Base-by-base conservation (phyloP, 2,888 invertebrate genomes). In the Laspeyria flexula region DNA sequence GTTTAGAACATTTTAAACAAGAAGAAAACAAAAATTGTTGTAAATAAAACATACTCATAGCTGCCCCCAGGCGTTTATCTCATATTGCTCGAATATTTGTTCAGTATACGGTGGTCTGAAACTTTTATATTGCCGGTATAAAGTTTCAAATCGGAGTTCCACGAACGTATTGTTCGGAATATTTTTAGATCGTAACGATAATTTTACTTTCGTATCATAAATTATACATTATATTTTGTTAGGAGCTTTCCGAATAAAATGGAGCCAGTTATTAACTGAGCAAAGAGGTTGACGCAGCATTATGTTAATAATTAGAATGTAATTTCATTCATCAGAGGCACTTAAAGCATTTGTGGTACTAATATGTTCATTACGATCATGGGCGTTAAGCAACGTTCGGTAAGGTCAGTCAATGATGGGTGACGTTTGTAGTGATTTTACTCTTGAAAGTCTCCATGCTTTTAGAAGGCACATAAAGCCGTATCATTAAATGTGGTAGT, bases 61-160 rank as follows among this genome's bases (percentile, higher is more conserved):
- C 33, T 54, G 49, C 51, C 55, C 43, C 41, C 37, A 27, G 51
- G 69, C 65, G 41, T 64, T 69, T 66, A 61, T 62, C 46, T 56
- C 56, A 53, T 65, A 67, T 55, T 55, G 43, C 46, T 47, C 46
- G 60, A 63, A 69, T 70, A 69, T 66, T 52, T 52, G 30, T 66
- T 42, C 43, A 56, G 55, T 60, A 50, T 60, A 54, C 47, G 25
- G 42, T 52, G 51, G 35, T 52, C 54, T 25, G 41, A 60, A 69
- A 70, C 67, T 69, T 69, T 70, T 62, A 70, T 70, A 70, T 69
- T 70, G 67, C 63, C 30, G 33, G 39, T 55, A 52, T 57, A 57
- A 63, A 66, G 54, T 69, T 70, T 52, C 10, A 35, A 44, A 49
- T 40, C 34, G 58, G 50, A 43, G 34, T 42, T 13, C 3, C 35